Evolutionary conservation across 2,888 invertebrate genomes (phyloP).

Genomic region (Phorcus lineatus): DNA sequence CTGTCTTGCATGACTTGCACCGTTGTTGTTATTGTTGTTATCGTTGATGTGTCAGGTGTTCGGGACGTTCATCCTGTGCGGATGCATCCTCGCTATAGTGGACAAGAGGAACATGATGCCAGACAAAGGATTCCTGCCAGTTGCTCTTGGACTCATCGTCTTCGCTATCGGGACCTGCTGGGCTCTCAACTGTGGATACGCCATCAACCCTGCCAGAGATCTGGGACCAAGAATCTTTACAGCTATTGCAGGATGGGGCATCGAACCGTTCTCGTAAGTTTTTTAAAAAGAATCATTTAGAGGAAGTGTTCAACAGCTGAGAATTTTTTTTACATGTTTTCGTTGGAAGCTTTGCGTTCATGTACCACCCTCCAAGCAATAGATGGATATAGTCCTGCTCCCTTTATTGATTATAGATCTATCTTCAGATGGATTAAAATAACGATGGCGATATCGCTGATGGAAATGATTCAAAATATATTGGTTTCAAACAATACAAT

Average conservation of each 20-base stretch:
- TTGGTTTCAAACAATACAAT: no score
- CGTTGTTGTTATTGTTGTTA: no score
- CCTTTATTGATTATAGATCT: no score
- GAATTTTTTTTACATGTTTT: no score
- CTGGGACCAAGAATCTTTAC: conserved; percentile 78
- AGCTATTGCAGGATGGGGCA: conserved; percentile 77
- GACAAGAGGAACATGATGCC: conserved; percentile 75
- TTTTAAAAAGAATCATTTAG: background rate
- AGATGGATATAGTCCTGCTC: no score
- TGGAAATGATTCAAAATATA: no score
- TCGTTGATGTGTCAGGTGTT: no score
- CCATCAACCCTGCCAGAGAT: conserved; percentile 80
- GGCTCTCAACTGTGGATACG: conserved; percentile 78
- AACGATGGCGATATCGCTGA: no score
- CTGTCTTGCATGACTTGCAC: no score
- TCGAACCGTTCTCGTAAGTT: conserved; percentile 75
- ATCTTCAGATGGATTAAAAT: no score
- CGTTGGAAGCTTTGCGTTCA: no score
- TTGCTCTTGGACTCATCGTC: conserved; percentile 76
- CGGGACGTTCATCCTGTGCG: conserved; percentile 75
- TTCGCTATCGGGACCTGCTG: conserved; percentile 76
- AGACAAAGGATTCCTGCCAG: conserved; percentile 70
- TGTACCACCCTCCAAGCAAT: no score
- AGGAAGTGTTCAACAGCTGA: background rate
- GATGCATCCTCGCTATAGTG: conserved; percentile 75